These are phyloP conservation scores for Chiridota heheva DNA, from an alignment of 35 echinoderm and acorn worm genomes.

Conservation along the genomic window DNA sequence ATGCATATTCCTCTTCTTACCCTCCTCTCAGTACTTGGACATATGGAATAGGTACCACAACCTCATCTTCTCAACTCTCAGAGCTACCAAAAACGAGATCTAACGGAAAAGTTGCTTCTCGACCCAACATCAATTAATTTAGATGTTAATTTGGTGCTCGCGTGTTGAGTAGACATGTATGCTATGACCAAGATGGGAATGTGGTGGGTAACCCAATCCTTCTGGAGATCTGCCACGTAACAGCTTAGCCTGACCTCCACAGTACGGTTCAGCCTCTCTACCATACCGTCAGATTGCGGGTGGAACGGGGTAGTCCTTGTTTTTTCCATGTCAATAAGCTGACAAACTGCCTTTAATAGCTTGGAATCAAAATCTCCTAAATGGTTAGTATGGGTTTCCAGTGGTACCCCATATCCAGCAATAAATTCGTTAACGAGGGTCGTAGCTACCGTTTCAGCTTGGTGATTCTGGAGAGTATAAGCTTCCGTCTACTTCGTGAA, in stretches of 20 bases:
- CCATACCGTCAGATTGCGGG: no score
- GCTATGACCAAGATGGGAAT: no score
- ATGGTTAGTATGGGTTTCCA: neutral
- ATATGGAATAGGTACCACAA: neutral
- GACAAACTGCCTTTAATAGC: no score
- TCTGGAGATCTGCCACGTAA: no score
- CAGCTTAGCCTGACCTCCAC: no score
- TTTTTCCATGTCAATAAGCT: no score
- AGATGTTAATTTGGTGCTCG: neutral
- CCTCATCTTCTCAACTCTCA: no score
- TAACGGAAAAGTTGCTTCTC: neutral
- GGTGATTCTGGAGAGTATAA: neutral
- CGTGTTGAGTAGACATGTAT: no score
- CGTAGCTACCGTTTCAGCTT: neutral
- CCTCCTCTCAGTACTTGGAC: neutral
- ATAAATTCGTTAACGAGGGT: neutral
- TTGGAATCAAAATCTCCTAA: neutral
- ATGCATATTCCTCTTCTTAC: neutral
- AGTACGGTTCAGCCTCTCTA: no score
- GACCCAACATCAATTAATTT: neutral
- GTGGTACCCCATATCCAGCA: neutral
- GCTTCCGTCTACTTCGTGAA: conserved; percentile 1
- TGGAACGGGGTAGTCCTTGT: no score
- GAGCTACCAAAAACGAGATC: no score
- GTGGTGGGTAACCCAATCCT: no score